Evolutionary conservation across 2,113 vertebrate species (phyloP).

Genomic region (Tor tambroides): DNA sequence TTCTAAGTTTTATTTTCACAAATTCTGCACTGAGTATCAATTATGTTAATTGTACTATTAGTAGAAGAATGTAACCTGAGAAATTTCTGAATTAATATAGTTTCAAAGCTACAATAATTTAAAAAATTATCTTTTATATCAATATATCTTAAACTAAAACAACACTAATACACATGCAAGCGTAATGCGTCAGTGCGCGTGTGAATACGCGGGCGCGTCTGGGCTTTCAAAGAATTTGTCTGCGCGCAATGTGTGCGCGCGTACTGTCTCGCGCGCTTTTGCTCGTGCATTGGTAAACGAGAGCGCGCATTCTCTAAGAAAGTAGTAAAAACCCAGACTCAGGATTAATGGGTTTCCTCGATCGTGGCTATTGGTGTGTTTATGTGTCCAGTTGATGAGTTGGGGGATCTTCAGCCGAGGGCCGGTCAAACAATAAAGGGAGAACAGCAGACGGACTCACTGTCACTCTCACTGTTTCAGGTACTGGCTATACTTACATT

Average conservation of each 20-base stretch:
- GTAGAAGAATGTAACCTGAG: not conserved
- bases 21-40: not conserved
- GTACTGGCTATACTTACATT: conserved; percentile 39
- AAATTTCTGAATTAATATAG: not conserved
- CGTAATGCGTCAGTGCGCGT: conserved; percentile 22
- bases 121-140: not conserved
- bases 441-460: conserved; percentile 65
- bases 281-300: conserved; percentile 39
- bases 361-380: conserved; percentile 89
- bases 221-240: conserved; percentile 40
- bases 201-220: conserved; percentile 29
- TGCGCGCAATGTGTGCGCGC: conserved; percentile 35
- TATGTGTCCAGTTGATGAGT: conserved; percentile 75
- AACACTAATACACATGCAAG: conserved; percentile 6
- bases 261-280: not conserved
- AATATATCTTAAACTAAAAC: conserved; percentile 10
- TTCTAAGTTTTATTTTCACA: not conserved
- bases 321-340: conserved; percentile 84
- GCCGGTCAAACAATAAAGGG: conserved; percentile 80
- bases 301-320: conserved; percentile 64
- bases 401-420: conserved; percentile 60
- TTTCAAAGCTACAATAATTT: not conserved
- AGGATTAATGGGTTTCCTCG: conserved; percentile 90
- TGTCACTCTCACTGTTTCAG: conserved; percentile 40
- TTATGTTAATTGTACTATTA: not conserved